These are phyloP conservation scores for Drosophila pallidifrons DNA, from an alignment of 1,140 invertebrate genomes.

Conservation along the genomic window DNA sequence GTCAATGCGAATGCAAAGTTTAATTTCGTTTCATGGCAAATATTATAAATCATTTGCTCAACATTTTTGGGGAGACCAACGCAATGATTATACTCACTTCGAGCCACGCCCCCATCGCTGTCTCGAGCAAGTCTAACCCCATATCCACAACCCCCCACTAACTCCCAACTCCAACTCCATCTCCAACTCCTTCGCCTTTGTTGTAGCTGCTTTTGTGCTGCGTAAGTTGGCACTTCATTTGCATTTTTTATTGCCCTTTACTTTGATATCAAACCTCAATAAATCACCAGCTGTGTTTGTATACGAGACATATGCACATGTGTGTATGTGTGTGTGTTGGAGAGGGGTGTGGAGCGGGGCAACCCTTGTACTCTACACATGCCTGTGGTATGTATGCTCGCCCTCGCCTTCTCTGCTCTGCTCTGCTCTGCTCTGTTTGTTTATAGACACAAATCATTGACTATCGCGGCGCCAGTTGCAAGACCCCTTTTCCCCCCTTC, in stretches of 20 bases:
- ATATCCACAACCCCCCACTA: constrained; percentile 18
- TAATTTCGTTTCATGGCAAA: constrained; percentile 81
- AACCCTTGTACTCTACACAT: constrained; percentile 65
- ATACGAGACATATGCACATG: constrained; percentile 29
- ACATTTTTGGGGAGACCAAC: constrained; percentile 46
- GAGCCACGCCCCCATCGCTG: constrained; percentile 35
- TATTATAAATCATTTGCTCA: constrained; percentile 81
- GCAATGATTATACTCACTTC: constrained; percentile 59
- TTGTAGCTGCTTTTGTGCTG: constrained; percentile 63
- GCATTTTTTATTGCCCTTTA: constrained; percentile 84
- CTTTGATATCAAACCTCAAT: constrained; percentile 84
- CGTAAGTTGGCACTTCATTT: constrained; percentile 83
- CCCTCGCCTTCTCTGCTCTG: constrained; percentile 17
- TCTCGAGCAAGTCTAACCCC: constrained; percentile 40
- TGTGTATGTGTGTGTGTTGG: constrained; percentile 12
- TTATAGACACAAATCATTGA: constrained; percentile 83
- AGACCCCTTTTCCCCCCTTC: not conserved
- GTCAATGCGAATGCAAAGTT: constrained; percentile 76
- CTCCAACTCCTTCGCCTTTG: not conserved
- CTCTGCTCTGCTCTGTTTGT: constrained; percentile 60
- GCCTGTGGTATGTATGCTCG: constrained; percentile 62
- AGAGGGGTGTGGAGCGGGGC: not conserved
- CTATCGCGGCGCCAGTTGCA: constrained; percentile 72
- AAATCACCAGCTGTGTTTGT: constrained; percentile 83
- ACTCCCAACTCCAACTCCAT: not conserved